Evolutionary conservation across 2,888 invertebrate genomes (phyloP), one percentile per base, ranked within the genome.

Genomic region (Lithophane leautieri): DNA sequence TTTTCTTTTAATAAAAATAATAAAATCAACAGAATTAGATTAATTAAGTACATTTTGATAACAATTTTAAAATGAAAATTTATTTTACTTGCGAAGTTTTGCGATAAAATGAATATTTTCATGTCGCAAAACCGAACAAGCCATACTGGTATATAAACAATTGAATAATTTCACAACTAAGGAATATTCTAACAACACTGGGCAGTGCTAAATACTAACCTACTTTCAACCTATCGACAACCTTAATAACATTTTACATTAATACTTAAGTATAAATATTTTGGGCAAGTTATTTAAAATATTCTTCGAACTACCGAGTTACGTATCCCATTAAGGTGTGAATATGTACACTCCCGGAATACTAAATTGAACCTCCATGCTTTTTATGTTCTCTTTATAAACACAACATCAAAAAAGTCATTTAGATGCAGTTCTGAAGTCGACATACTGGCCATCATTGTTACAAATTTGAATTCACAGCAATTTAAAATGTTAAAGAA

Each of bases 11-110:
- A 86, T 87, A 88, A 89, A 85, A 89, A 89, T 88, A 86, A 90
- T 85, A 86, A 89, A 90, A 90, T 88, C 89, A 91, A 91, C 89
- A 89, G 71, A 91, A 93, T 90, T 93, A 91, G 76, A 93, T 90
- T 90, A 92, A 92, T 88, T 93, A 93, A 90, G 91, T 88, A 86
- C 87, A 89, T 88, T 67, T 34, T 87, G 88, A 90, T 89, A 90
- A 89, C 88, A 88, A 77, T 76, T 70, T 78, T 79, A 75, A 84
- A 84, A 84, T 62, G n/a, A 79, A 82, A 78, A 47, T 73, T 62
- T 44, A 63, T 66, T 68, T 69, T 47, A 54, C n/a, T 71, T 25
- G 44, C 58, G 14, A 70, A 69, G 68, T 71, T 78, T 70, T 85
- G 77, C 60, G 50, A 60, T 47, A 68, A 66, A 14, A 54, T 56